Base-by-base conservation (phyloP, 2,888 invertebrate genomes). In the Podabrus alpinus region DNA sequence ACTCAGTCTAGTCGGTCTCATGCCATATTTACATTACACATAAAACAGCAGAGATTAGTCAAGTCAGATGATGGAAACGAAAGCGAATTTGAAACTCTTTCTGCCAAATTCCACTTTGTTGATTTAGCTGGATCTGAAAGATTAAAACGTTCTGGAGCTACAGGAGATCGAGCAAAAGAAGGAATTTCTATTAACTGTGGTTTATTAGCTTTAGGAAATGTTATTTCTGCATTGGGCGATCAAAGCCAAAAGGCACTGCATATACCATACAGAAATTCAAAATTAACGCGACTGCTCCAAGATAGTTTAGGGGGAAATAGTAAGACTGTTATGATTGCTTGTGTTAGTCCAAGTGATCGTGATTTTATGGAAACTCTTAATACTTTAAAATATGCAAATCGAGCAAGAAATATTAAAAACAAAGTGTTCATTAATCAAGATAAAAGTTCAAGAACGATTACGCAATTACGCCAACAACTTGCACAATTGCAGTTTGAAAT, bases 301-400 rank as follows among this genome's bases (percentile, higher is more conserved):
- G 99, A 99, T 86, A 99, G 98, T 1, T 89, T 99, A 13, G 99
- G 99, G 81, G 99, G 97, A 13, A 95, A 93, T 88, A 98, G 98
- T 86, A 95, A 96, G 84, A 99, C 99, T 4, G 91, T 98, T 77
- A 99, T 99, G 99, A 98, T 99, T 83, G 99, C 99, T 9, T 99
- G 99, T 88, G 94, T 99, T 21, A 97, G 98, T 17, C 99, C 99
- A 0, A 97, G 97, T 85, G 99, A 99, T 88, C 91, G 96, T 69
- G 99, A 99, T 88, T 99, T 99, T 86, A 97, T 98, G 95, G 99
- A 99, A 89, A 99, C 99, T 0, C 88, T 99, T 66, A 99, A 98
- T 88, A 98, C 99, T 0, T 88, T 99, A 71, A 98, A 98, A 86
- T 99, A 99, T 88, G 99, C 99, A 59, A 98, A 99, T 88, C 90